Evolutionary conservation across 2,797 vertebrate species (phyloP).

Genomic region (Dipus sagitta): DNA sequence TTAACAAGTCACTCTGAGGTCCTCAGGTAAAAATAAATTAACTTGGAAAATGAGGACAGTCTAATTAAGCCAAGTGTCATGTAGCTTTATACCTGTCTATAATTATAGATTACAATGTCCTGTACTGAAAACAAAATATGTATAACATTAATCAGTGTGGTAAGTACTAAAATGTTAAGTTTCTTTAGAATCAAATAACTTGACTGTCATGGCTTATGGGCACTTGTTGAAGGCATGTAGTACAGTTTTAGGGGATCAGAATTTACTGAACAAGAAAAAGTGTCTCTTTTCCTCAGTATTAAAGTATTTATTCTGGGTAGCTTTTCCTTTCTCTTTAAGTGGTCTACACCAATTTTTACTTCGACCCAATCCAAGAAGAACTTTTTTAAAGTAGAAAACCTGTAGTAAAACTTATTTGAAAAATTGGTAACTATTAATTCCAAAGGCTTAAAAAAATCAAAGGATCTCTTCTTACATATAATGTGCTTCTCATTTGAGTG

Average conservation of each 20-base stretch:
- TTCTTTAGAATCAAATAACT: slow-evolving; percentile 31
- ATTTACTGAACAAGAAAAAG: background rate
- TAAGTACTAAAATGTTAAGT: slow-evolving; percentile 23
- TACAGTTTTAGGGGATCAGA: background rate
- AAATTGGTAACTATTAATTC: background rate
- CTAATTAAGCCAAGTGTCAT: slow-evolving; percentile 51
- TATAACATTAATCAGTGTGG: background rate
- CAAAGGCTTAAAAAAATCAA: background rate
- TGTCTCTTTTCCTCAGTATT: background rate
- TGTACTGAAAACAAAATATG: slow-evolving; percentile 34
- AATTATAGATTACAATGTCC: slow-evolving; percentile 33
- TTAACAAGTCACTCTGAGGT: slow-evolving; percentile 56
- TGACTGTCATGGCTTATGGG: background rate
- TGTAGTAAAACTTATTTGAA: background rate
- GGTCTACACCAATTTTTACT: background rate
- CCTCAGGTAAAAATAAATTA: slow-evolving; percentile 73
- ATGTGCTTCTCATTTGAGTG: background rate
- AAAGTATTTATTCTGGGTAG: background rate
- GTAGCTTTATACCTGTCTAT: background rate
- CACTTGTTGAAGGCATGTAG: background rate
- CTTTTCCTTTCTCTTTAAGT: background rate
- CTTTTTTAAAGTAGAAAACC: slow-evolving; percentile 30
- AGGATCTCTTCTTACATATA: background rate
- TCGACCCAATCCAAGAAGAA: background rate
- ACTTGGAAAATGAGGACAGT: slow-evolving; percentile 41